A percentile compares a stretch with the other conserved stretches of the same genome.
phyloP scores from a whole-genome alignment of 2,888 invertebrate species.

The Hydriomena furcata region DNA sequence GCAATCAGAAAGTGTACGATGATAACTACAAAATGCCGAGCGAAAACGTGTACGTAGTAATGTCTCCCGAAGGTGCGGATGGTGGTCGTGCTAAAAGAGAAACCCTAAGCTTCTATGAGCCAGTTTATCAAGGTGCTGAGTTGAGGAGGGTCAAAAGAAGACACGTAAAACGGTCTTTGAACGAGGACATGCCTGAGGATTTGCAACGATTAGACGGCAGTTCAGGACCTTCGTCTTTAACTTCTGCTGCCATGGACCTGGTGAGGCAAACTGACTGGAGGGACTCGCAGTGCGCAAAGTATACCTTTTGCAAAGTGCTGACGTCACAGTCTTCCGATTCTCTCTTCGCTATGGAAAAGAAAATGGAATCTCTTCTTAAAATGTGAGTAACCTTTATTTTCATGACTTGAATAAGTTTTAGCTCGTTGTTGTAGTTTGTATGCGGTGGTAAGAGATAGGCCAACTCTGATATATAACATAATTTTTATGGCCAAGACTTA shows the following conservation, averaged over 20 bases:
- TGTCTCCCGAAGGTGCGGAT: conserved; percentile 69
- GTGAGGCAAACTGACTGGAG: conserved; percentile 86
- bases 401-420: too few relatives aligned
- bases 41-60: conserved; percentile 79
- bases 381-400: conserved; percentile 83
- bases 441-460: too few relatives aligned
- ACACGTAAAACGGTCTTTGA: conserved; percentile 60
- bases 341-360: conserved; percentile 90
- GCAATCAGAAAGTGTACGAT: conserved; percentile 70
- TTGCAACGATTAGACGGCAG: conserved; percentile 63
- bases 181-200: conserved; percentile 70
- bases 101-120: conserved; percentile 53
- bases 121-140: conserved; percentile 47
- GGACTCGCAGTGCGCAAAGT: conserved; percentile 90
- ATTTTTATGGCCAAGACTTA: too few relatives aligned
- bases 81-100: conserved; percentile 64
- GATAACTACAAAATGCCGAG: conserved; percentile 82
- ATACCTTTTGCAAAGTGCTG: conserved; percentile 90
- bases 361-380: conserved; percentile 88
- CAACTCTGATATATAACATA: too few relatives aligned
- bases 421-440: too few relatives aligned
- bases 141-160: conserved; percentile 57
- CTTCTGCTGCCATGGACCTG: conserved; percentile 72
- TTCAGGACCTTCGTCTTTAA: conserved; percentile 55
- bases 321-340: conserved; percentile 87